phyloP scores from a whole-genome alignment of 2,797 vertebrate genomes.

The Sebastes hopkinsi region DNA sequence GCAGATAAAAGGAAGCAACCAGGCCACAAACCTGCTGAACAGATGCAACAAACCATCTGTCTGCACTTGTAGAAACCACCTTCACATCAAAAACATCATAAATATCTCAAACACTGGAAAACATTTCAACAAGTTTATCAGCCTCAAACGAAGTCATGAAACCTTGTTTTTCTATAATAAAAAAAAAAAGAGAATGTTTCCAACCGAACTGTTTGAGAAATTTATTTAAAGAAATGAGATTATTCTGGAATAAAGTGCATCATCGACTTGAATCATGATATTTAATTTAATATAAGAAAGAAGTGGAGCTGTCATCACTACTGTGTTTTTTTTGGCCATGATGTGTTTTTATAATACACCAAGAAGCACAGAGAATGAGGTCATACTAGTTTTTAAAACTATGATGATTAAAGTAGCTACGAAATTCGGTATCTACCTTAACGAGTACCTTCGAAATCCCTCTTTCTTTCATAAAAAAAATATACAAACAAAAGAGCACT shows the following conservation, averaged over 20 bases:
- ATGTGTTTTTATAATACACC: background rate
- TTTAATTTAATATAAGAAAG: background rate
- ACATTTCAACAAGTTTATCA: constrained; percentile 33
- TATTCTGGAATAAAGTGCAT: background rate
- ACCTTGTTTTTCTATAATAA: background rate
- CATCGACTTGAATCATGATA: background rate
- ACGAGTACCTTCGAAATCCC: background rate
- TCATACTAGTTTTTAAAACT: background rate
- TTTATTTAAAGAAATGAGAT: background rate
- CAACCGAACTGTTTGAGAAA: background rate
- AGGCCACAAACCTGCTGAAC: constrained; percentile 15
- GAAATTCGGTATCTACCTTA: background rate
- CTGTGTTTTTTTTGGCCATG: background rate
- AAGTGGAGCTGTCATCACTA: background rate
- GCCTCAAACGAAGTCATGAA: background rate
- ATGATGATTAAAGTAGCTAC: background rate
- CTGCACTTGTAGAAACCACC: constrained; percentile 17
- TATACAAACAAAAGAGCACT: background rate
- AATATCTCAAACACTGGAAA: constrained; percentile 39
- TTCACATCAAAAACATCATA: constrained; percentile 38
- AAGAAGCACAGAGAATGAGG: background rate
- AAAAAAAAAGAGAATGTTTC: background rate
- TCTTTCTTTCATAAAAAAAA: background rate
- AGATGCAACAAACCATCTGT: constrained; percentile 33
- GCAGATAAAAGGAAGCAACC: background rate